Conservation (phyloP, 2,113 vertebrate species). For the Orientallactaga bullata region DNA sequence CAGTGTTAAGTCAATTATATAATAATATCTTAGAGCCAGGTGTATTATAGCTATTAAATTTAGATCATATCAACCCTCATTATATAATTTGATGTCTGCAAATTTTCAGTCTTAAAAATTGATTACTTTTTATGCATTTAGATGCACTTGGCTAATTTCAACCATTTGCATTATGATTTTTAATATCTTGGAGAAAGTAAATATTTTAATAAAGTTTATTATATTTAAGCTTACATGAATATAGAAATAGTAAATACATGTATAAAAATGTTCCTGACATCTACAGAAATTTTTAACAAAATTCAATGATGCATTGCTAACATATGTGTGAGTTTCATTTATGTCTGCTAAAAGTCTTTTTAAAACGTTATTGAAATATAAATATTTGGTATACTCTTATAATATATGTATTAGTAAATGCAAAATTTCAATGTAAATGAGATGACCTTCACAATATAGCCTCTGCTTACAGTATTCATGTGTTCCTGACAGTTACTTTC, state of each 20-base stretch:
- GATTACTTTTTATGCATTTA: not conserved
- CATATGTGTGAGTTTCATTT: not conserved
- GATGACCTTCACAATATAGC: not conserved
- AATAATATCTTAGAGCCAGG: not conserved
- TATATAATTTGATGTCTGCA: not conserved
- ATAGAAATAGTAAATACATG: not conserved
- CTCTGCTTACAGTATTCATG: not conserved
- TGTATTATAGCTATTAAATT: not conserved
- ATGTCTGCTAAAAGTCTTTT: not conserved
- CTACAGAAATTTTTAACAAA: not conserved
- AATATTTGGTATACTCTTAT: not conserved
- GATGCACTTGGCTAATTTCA: not conserved
- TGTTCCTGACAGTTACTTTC: not conserved
- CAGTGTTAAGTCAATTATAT: not conserved
- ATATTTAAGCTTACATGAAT: not conserved
- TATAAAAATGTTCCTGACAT: not conserved
- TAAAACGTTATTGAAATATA: not conserved
- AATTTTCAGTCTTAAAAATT: constrained; percentile 1
- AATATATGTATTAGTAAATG: not conserved
- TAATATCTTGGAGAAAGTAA: not conserved
- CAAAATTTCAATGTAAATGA: not conserved
- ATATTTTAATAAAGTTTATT: not conserved
- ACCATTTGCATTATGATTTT: not conserved
- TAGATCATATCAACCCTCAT: not conserved
- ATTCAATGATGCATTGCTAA: not conserved